Evolutionary conservation across 1,140 invertebrate species (phyloP), one percentile per base, ranked within the genome.

Genomic region (Bradynema listronoti): DNA sequence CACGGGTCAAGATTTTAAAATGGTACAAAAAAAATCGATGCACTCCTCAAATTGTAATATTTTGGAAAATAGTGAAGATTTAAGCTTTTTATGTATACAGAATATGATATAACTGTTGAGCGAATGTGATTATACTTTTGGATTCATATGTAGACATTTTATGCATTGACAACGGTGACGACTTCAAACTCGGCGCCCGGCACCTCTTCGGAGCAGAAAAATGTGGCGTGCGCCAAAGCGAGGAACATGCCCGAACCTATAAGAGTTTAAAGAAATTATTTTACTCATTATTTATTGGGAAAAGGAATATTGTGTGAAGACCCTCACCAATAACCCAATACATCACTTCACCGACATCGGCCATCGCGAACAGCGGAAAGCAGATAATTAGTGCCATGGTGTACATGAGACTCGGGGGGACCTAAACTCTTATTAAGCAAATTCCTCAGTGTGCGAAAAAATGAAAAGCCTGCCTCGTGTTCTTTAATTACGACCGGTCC

Each of bases 241-340:
- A 67, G 11, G 32, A 67, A 66, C 4, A 71, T 14, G 27, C 51
- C 34, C 4, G 43, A 59, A 4, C 64, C 58, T 61, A 55, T 16
- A 49, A 27, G 24, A 4, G 32, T 19, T 39, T 19, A 61, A 54
- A 1, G 7, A 19, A 24, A 19, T 24, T 9, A 9, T n/a, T 3
- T 50, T 3, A 9, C 9, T 4, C 29, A 32, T 27, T 4, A 19
- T n/a, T 50, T 25, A 4, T n/a, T 50, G 19, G 4, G 47, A n/a
- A 50, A 25, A 24, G n/a, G n/a, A n/a, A n/a, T n/a, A n/a, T n/a
- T n/a, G n/a, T n/a, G n/a, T n/a, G n/a, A n/a, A n/a, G n/a, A n/a
- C n/a, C 36, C 60, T 66, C 5, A 64, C 61, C 65, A 42, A 67
- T 43, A 29, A 71, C 61, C 65, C 65, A 67, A 41, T 71, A 71